Conservation (phyloP, 2,888 invertebrate species). For the Oscheius sp. region DNA sequence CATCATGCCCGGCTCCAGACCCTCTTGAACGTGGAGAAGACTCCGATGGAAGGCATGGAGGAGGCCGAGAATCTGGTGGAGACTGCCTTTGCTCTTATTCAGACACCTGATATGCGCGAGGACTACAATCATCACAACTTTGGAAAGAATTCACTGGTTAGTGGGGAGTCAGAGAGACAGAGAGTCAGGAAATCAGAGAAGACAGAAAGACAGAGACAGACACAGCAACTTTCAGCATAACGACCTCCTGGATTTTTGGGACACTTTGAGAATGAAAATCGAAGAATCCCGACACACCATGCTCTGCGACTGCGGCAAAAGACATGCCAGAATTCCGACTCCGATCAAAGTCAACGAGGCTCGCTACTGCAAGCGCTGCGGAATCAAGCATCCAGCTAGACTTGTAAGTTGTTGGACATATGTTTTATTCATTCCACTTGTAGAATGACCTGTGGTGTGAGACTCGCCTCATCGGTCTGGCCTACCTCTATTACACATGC, state of each 20-base stretch:
- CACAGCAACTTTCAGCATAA: conserved; percentile 43
- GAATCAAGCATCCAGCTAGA: conserved; percentile 88
- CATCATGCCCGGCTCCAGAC: background rate
- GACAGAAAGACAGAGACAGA: too few relatives aligned
- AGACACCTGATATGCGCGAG: conserved; percentile 81
- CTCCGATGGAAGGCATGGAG: conserved; percentile 23
- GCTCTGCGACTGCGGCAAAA: conserved; percentile 90
- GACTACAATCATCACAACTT: conserved; percentile 71
- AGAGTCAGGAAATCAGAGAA: too few relatives aligned
- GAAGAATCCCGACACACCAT: conserved; percentile 87
- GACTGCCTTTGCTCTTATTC: conserved; percentile 89
- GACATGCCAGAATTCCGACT: conserved; percentile 88
- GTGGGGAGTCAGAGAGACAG: too few relatives aligned
- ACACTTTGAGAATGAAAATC: conserved; percentile 38
- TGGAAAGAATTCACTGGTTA: conserved; percentile 80
- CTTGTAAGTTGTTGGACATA: conserved; percentile 72
- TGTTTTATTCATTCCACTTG: background rate
- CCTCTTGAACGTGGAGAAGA: conserved; percentile 24
- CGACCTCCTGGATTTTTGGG: conserved; percentile 42
- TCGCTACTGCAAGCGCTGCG: conserved; percentile 85
- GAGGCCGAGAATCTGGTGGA: conserved; percentile 30
- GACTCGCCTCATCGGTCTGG: conserved; percentile 85
- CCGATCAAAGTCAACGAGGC: conserved; percentile 91
- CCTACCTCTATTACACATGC: conserved; percentile 94
- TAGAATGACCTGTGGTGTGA: conserved; percentile 82